Percentiles rank a stretch among this genome's conserved stretches.
phyloP scores from a whole-genome alignment of 2,113 vertebrate genomes.

The Megaleporinus macrocephalus region DNA sequence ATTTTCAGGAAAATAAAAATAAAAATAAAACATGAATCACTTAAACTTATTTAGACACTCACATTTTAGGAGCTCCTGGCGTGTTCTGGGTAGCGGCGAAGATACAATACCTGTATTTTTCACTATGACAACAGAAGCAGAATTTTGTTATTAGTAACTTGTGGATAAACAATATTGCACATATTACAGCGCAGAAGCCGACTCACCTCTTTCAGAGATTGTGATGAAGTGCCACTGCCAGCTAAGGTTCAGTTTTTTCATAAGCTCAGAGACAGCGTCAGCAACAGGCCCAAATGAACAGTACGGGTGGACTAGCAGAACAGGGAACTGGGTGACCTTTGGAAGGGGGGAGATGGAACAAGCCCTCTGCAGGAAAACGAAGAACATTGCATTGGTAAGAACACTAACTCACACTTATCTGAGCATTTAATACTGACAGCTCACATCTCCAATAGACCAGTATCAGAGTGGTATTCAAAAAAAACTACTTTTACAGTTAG shows the following conservation, averaged over 20 bases:
- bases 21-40: not conserved
- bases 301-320: constrained; percentile 25
- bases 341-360: not conserved
- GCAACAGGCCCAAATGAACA: constrained; percentile 30
- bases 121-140: constrained; percentile 11
- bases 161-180: not conserved
- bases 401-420: no score
- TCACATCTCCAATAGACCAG: no score
- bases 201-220: constrained; percentile 50
- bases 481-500: no score
- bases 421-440: no score
- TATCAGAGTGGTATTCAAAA: no score
- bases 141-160: not conserved
- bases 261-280: constrained; percentile 36
- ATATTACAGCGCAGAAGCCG: not conserved
- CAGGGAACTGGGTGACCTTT: constrained; percentile 9
- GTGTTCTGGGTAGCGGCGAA: constrained; percentile 36
- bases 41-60: constrained; percentile 9
- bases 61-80: constrained; percentile 52
- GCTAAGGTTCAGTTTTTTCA: constrained; percentile 33
- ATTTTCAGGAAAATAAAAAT: no score
- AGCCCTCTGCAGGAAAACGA: constrained; percentile 3
- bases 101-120: constrained; percentile 42
- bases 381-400: not conserved
- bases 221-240: constrained; percentile 31